Conservation (phyloP, 2,113 vertebrate species). For the Oncorhynchus kisutch region DNA sequence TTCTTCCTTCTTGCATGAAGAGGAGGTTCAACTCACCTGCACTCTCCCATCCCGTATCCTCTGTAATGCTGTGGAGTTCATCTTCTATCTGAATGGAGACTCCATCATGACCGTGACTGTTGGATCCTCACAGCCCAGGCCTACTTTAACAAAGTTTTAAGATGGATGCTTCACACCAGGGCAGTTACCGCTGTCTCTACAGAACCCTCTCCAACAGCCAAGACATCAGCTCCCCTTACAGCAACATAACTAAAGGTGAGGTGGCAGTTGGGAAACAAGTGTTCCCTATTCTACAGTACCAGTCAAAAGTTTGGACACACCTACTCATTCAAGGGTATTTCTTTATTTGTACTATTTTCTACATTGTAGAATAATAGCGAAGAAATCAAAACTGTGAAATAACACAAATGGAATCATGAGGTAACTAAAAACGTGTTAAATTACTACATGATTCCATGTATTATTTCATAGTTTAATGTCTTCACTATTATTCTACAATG, state of each 20-base stretch:
- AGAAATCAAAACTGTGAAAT: too few relatives aligned
- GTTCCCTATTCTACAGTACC: background rate
- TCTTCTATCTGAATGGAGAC: background rate
- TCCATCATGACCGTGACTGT: too few relatives aligned
- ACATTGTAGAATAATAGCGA: too few relatives aligned
- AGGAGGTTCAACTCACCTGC: background rate
- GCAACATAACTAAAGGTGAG: background rate
- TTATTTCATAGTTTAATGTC: too few relatives aligned
- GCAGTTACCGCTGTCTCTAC: background rate
- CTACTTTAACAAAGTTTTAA: background rate
- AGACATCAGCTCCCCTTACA: background rate
- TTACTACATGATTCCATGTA: too few relatives aligned
- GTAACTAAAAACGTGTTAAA: too few relatives aligned
- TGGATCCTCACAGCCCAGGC: background rate
- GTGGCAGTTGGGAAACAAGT: background rate
- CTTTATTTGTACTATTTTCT: too few relatives aligned
- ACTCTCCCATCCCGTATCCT: background rate
- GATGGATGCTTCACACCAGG: background rate
- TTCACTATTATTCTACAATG: too few relatives aligned
- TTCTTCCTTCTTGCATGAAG: background rate
- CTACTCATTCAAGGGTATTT: too few relatives aligned
- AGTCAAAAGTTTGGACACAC: too few relatives aligned
- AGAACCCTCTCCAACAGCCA: background rate
- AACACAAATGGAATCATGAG: too few relatives aligned
- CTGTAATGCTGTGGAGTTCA: background rate